Base-by-base conservation (phyloP, 2,113 vertebrate species). In the Aramus guarauna region DNA sequence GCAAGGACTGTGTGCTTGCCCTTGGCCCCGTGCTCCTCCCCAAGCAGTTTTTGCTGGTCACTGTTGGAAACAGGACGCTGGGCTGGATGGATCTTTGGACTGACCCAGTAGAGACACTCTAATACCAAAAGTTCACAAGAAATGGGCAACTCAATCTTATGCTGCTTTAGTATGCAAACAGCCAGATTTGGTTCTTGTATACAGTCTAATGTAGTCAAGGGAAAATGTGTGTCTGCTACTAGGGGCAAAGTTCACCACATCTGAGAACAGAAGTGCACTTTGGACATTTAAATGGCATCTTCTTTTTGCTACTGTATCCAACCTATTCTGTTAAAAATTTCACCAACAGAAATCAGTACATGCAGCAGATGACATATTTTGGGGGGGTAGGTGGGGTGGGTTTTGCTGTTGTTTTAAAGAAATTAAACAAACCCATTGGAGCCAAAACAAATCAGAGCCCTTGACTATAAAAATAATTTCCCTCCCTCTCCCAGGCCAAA, bases 311-410 rank as follows among this genome's bases (percentile, higher is more conserved):
- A 8, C 18, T 75, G 15, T 12, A 68, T 30, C 34, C 53, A 88
- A 64, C 4, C 11, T 67, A 45, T 30, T 29, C 32, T 5, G 4
- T 17, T 39, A 53, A 80, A 88, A 36, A 63, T 5, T 2, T 63
- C 52, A 74, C 5, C 8, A 53, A 11, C 9, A 43, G 17, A 71
- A 76, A 75, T 37, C 13, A 50, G n/a, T 26, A 58, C n/a, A 6
- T 37, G 32, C 29, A 74, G 50, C 0, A 1, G 16, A 12, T 53
- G 19, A 79, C 5, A 52, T 24, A 4, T 27, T 39, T 21, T 11
- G 0, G 2, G 22, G 22, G 26, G 30, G 8, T 3, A 8, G 23
- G 21, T 34, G 20, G 6, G 17, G 7, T 47, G 5, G 0, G 32
- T 78, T 39, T n/a, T 58, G 24, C 37, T 41, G 11, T 50, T 21